phyloP scores from a whole-genome alignment of 2,797 vertebrate species.

The Hylomyscus alleni region DNA sequence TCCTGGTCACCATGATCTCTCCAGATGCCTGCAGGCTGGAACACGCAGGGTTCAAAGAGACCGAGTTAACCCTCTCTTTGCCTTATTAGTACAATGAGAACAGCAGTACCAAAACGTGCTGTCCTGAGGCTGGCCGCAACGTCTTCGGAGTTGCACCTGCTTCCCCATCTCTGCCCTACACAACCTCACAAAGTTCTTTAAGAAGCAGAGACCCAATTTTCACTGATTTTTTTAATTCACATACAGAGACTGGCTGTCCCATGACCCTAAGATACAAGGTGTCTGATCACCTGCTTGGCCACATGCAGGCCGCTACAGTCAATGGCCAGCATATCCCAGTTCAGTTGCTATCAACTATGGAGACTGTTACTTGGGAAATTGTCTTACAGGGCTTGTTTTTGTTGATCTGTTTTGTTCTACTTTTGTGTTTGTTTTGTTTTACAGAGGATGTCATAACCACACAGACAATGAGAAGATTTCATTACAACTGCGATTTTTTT shows the following conservation, averaged over 20 bases:
- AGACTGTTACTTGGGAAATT: neutral
- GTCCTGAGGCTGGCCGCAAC: neutral
- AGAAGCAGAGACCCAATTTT: neutral
- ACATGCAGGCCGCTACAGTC: accelerated
- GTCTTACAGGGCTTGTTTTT: neutral
- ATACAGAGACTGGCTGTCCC: neutral
- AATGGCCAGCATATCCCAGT: neutral
- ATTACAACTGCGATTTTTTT: neutral
- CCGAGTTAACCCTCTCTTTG: neutral
- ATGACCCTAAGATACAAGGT: accelerated
- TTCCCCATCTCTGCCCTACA: neutral
- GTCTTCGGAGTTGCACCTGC: neutral
- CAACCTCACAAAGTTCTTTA: neutral
- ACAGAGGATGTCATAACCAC: neutral
- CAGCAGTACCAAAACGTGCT: neutral
- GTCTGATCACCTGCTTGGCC: neutral
- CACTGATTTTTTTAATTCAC: neutral
- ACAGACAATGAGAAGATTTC: neutral
- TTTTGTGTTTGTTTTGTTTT: neutral
- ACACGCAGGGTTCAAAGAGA: neutral
- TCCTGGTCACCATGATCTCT: neutral
- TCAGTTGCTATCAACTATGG: neutral
- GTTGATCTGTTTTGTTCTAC: neutral
- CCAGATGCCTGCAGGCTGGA: neutral
- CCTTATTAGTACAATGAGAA: neutral